Percentiles rank a stretch among this genome's conserved stretches.
Evolutionary conservation across 2,113 vertebrate genomes (phyloP).

Genomic region (Dinomys branickii): DNA sequence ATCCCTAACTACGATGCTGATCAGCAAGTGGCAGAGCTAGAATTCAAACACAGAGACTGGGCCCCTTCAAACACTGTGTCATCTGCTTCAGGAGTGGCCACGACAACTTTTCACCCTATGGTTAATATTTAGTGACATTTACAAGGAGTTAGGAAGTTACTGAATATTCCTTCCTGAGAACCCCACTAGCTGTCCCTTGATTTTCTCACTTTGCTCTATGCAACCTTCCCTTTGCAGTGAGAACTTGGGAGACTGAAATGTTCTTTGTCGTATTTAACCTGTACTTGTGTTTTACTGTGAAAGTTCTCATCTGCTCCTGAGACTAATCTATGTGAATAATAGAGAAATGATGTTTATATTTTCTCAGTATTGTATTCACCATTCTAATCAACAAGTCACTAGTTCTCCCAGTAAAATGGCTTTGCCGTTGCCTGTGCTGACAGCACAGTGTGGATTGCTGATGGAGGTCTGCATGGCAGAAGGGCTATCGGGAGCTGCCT

Average conservation of each 20-base stretch:
- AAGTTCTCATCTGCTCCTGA: neutral
- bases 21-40: neutral
- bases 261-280: conserved; percentile 28
- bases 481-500: neutral
- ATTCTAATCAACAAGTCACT: neutral
- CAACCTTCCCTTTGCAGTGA: neutral
- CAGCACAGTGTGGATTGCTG: conserved; percentile 20
- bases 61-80: neutral
- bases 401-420: neutral
- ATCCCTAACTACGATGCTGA: neutral
- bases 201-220: conserved; percentile 33
- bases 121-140: conserved; percentile 20
- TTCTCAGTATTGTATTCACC: neutral
- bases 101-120: neutral
- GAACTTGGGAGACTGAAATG: neutral
- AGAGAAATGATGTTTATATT: conserved; percentile 16
- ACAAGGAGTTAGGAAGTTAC: neutral
- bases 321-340: conserved; percentile 4
- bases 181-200: neutral
- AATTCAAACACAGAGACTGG: neutral
- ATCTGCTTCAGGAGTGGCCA: neutral
- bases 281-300: neutral
- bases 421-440: neutral
- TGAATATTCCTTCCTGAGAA: neutral
- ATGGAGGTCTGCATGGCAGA: neutral